phyloP scores from a whole-genome alignment of 2,888 invertebrate species.

The Lasioglossum malachurum region DNA sequence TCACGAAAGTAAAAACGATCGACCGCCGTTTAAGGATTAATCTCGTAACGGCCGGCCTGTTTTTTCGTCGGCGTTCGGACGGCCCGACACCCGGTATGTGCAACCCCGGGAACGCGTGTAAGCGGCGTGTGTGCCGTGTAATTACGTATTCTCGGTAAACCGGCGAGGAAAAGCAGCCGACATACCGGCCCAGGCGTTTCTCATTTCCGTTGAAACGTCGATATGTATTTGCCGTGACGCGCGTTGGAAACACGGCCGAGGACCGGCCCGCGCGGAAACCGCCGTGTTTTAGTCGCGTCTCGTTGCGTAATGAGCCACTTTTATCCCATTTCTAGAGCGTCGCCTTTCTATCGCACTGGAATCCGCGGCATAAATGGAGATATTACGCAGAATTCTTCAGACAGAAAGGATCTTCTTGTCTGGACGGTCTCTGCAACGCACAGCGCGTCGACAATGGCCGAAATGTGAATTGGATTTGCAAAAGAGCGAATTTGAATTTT shows the following conservation, averaged over 20 bases:
- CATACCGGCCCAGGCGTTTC: constrained; percentile 57
- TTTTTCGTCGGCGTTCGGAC: constrained; percentile 41
- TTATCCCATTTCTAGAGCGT: background rate
- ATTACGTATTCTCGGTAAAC: constrained; percentile 68
- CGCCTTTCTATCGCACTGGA: background rate
- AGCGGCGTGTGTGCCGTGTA: constrained; percentile 65
- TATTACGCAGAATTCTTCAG: background rate
- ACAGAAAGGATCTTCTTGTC: no score
- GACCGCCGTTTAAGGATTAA: constrained; percentile 56
- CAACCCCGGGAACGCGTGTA: constrained; percentile 54
- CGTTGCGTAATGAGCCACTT: background rate
- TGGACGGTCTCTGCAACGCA: no score
- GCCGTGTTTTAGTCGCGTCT: background rate
- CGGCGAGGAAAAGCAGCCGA: constrained; percentile 56
- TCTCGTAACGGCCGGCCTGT: constrained; percentile 50
- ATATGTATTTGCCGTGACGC: constrained; percentile 38
- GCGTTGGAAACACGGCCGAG: background rate
- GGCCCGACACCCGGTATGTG: constrained; percentile 55
- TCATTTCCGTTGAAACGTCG: constrained; percentile 62
- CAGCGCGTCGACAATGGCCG: no score
- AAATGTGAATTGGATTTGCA: no score
- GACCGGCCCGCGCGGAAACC: background rate
- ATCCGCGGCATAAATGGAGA: background rate
- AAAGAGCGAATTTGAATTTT: no score
- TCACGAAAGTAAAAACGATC: constrained; percentile 57